Evolutionary conservation across 1,140 invertebrate genomes (phyloP).

Genomic region (Agrilus planipennis): DNA sequence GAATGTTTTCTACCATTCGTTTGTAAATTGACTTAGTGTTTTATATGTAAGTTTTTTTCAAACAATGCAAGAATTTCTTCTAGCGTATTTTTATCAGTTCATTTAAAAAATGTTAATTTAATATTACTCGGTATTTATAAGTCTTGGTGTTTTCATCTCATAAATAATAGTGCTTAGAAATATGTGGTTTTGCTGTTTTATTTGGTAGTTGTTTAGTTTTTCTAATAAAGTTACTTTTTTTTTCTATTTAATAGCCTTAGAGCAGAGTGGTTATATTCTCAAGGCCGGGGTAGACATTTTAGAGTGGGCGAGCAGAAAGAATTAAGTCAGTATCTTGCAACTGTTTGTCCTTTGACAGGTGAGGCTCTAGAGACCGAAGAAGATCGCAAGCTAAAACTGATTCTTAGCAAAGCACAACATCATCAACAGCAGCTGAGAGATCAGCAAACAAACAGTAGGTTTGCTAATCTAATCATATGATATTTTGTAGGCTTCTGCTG

Average conservation of each 20-base stretch:
- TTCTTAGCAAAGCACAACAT: constrained; percentile 79
- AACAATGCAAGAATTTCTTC: too few relatives aligned
- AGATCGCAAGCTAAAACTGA: constrained; percentile 71
- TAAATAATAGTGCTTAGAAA: too few relatives aligned
- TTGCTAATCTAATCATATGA: background rate
- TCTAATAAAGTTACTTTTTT: constrained; percentile 4
- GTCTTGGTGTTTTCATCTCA: too few relatives aligned
- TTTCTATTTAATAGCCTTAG: constrained; percentile 52
- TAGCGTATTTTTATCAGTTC: too few relatives aligned
- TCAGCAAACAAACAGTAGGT: constrained; percentile 30
- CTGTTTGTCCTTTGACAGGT: constrained; percentile 62
- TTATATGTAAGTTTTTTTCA: too few relatives aligned
- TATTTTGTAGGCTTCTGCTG: too few relatives aligned
- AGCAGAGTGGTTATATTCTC: constrained; percentile 91
- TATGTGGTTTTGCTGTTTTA: too few relatives aligned
- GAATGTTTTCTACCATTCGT: too few relatives aligned
- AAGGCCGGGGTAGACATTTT: constrained; percentile 80
- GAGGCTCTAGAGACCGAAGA: constrained; percentile 70
- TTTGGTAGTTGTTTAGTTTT: constrained; percentile 1
- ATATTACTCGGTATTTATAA: too few relatives aligned
- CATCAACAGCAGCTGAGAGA: constrained; percentile 73
- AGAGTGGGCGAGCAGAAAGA: constrained; percentile 70
- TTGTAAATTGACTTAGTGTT: too few relatives aligned
- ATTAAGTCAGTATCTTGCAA: constrained; percentile 69
- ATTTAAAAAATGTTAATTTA: too few relatives aligned